A percentile compares a stretch with the other conserved stretches of the same genome.
phyloP scores from a whole-genome alignment of 1,140 invertebrate species.

The Trypoxylus dichotomus region DNA sequence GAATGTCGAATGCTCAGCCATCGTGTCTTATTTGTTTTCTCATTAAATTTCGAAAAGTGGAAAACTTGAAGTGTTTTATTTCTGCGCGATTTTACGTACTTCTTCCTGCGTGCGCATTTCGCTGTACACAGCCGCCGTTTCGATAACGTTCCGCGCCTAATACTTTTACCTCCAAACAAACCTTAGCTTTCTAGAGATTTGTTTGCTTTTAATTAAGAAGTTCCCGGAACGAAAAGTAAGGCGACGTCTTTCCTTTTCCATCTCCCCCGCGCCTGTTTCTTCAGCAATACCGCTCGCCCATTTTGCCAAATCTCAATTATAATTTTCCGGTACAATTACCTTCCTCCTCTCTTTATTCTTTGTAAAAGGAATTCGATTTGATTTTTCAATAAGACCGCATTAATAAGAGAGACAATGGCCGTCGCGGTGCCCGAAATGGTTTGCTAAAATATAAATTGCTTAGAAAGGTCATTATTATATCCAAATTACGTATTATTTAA shows the following conservation, averaged over 20 bases:
- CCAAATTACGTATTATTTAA: too few species aligned
- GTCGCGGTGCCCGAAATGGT: not conserved
- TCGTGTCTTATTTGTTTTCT: slow-evolving; percentile 10
- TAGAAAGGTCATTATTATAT: too few species aligned
- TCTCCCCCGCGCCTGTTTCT: not conserved
- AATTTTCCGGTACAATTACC: slow-evolving; percentile 20
- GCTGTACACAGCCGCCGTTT: not conserved
- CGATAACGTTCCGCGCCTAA: not conserved
- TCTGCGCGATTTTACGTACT: not conserved
- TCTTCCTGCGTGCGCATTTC: not conserved
- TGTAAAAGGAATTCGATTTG: not conserved
- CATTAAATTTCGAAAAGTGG: slow-evolving; percentile 15
- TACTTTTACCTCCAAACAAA: slow-evolving; percentile 14
- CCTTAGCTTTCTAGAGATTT: slow-evolving; percentile 7
- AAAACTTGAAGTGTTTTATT: not conserved
- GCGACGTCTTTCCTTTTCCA: not conserved
- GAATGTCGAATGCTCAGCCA: too few species aligned
- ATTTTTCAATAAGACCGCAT: not conserved
- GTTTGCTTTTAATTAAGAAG: slow-evolving; percentile 25
- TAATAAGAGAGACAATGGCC: not conserved
- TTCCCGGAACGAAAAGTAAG: not conserved
- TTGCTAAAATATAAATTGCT: too few species aligned
- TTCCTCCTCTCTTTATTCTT: not conserved
- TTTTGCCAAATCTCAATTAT: slow-evolving; percentile 21
- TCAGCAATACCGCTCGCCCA: not conserved